Base-by-base conservation (phyloP, 2,797 vertebrate genomes). In the Podarcis lilfordi region DNA sequence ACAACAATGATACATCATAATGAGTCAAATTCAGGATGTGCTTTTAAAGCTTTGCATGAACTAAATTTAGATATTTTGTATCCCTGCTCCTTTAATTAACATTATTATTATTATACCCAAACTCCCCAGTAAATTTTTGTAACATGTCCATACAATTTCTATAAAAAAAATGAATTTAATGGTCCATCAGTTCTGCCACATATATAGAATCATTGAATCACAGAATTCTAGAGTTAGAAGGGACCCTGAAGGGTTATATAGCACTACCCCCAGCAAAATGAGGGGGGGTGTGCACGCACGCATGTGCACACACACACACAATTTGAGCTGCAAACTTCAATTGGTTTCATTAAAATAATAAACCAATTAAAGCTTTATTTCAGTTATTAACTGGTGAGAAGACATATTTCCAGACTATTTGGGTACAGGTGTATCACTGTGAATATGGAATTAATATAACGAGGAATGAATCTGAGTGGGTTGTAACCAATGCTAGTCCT, bases 11-110 rank as follows among this genome's bases (percentile, higher is more conserved):
- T 32, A 11, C 13, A 35, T 11, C 5, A 32, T 64, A 55, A 17
- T 61, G 35, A 74, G 43, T 66, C 17, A 66, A 32, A 32, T 35
- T 29, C 21, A 80, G 82, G 2, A 45, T 45, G 11, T 5, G 77
- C 59, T 86, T 66, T 90, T 87, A 84, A 91, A 87, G 11, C 9
- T 59, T 76, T 43, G 10, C 35, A n/a, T 11, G 9, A 86, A 84
- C 50, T 82, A 13, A 23, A 40, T 19, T 64, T 79, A 23, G 21
- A 21, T 81, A 84, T 45, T 85, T 80, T 17, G 84, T 4, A 23
- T 89, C 90, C 87, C 74, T 35, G 84, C 80, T 75, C 29, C 45
- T 86, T 90, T 55, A 85, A 11, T 92, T 88, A 50, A 50, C 19
- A 82, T 80, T 19, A 76, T 9, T 64, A 37, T 89, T 91, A 88